A percentile compares a stretch with the other conserved stretches of the same genome.
Evolutionary conservation across 2,888 invertebrate genomes (phyloP).

Genomic region (Cheilosia pagana): DNA sequence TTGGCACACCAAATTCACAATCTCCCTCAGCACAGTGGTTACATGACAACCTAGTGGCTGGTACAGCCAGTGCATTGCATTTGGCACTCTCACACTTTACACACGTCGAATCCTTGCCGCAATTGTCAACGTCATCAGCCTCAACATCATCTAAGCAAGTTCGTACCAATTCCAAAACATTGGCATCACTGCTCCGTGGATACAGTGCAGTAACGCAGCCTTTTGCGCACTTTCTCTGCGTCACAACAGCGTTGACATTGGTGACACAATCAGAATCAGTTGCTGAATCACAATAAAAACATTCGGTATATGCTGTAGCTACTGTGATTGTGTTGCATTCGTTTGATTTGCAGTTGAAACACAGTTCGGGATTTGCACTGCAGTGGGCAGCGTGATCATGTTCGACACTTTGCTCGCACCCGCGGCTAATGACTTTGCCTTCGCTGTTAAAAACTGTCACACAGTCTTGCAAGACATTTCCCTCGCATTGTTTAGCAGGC

Average conservation of each 20-base stretch:
- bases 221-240: slow-evolving; percentile 73
- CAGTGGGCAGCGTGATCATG: slow-evolving; percentile 61
- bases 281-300: slow-evolving; percentile 76
- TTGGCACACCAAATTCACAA: slow-evolving; percentile 65
- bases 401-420: slow-evolving; percentile 72
- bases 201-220: slow-evolving; percentile 76
- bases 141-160: slow-evolving; percentile 77
- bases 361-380: slow-evolving; percentile 69
- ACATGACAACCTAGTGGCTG: slow-evolving; percentile 74
- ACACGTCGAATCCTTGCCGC: slow-evolving; percentile 70
- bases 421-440: slow-evolving; percentile 73
- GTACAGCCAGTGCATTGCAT: slow-evolving; percentile 74
- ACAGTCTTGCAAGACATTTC: slow-evolving; percentile 75
- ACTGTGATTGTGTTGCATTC: slow-evolving; percentile 75
- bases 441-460: slow-evolving; percentile 73
- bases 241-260: slow-evolving; percentile 44
- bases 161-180: slow-evolving; percentile 73
- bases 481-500: slow-evolving; percentile 66
- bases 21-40: slow-evolving; percentile 67
- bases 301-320: slow-evolving; percentile 54
- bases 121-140: slow-evolving; percentile 67
- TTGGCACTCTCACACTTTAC: slow-evolving; percentile 56
- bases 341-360: slow-evolving; percentile 77
- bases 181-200: slow-evolving; percentile 58
- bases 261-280: slow-evolving; percentile 71